Percentiles rank a stretch among this genome's conserved stretches.
Evolutionary conservation across 2,113 vertebrate genomes (phyloP).

Genomic region (Calonectris borealis): DNA sequence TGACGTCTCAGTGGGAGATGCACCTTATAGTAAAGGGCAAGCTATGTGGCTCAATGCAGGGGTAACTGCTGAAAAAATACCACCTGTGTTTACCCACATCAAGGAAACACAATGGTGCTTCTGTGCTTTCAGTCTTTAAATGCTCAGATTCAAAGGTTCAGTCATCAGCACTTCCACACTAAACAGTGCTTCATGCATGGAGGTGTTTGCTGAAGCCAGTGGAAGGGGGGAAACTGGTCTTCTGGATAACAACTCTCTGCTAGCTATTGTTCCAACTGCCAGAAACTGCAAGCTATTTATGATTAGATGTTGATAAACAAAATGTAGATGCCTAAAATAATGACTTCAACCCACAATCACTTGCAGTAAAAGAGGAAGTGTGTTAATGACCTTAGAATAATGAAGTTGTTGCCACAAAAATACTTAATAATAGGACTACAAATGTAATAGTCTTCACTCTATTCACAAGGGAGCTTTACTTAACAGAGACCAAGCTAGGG

Average conservation of each 20-base stretch:
- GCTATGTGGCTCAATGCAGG: background rate
- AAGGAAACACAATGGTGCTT: background rate
- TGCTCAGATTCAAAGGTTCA: background rate
- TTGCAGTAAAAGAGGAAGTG: constrained; percentile 6
- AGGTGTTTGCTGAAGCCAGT: background rate
- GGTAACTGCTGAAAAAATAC: background rate
- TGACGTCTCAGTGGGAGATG: background rate
- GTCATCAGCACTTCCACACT: background rate
- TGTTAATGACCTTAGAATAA: constrained; percentile 32
- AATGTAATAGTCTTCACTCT: background rate
- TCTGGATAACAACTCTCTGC: background rate
- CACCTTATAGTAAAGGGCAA: background rate
- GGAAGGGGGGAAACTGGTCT: background rate
- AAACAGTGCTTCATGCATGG: background rate
- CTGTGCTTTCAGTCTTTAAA: background rate
- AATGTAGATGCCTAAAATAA: background rate
- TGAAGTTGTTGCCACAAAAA: constrained; percentile 16
- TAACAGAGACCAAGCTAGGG: background rate
- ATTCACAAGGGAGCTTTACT: background rate
- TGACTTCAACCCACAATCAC: background rate
- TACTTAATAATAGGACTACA: constrained; percentile 5
- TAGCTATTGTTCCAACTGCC: background rate
- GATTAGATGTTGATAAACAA: constrained; percentile 2
- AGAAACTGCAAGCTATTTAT: constrained; percentile 2
- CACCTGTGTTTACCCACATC: background rate